Evolutionary conservation across 2,113 vertebrate species (phyloP).

Genomic region (Cheirogaleus medius): DNA sequence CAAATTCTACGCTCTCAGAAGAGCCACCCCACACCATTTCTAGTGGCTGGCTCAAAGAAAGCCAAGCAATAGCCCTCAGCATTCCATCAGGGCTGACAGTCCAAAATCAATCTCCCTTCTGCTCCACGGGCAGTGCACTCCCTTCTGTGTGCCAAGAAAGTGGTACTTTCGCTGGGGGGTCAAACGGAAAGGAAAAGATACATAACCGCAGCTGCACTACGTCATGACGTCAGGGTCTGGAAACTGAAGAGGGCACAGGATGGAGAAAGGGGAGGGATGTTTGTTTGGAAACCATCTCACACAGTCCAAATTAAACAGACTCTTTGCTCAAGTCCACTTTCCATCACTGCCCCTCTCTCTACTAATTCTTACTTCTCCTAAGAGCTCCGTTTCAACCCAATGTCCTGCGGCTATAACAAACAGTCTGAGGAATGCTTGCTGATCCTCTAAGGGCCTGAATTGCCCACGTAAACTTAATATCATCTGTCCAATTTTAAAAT

Average conservation of each 20-base stretch:
- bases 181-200: constrained; percentile 61
- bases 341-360: constrained; percentile 5
- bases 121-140: constrained; percentile 37
- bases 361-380: constrained; percentile 20
- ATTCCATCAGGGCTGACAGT: background rate
- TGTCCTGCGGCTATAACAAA: background rate
- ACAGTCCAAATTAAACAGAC: constrained; percentile 64
- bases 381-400: background rate
- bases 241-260: constrained; percentile 36
- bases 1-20: background rate
- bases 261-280: constrained; percentile 27
- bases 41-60: background rate
- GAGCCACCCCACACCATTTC: background rate
- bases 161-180: constrained; percentile 49
- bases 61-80: background rate
- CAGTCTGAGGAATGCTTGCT: background rate
- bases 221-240: constrained; percentile 59
- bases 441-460: background rate
- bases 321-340: constrained; percentile 43
- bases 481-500: background rate
- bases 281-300: constrained; percentile 60
- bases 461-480: background rate
- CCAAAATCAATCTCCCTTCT: constrained; percentile 56
- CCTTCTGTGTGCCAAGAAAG: constrained; percentile 58
- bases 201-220: constrained; percentile 50